Conservation (phyloP, 2,888 invertebrate genomes). For the Camponotus fellah region DNA sequence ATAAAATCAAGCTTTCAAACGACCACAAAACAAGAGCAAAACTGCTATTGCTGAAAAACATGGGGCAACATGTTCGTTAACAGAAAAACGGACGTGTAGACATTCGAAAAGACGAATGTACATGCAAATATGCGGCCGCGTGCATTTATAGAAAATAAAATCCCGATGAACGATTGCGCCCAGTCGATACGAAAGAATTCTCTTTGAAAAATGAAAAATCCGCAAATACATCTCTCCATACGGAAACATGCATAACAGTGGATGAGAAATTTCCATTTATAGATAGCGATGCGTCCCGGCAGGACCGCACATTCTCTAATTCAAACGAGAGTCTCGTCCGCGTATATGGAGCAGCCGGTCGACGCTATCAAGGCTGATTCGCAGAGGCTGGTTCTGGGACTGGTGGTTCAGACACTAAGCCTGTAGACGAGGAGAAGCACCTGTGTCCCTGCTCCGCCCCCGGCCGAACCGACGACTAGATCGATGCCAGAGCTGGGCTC, state of each 20-base stretch:
- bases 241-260: slow-evolving; percentile 1
- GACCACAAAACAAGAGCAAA: neutral
- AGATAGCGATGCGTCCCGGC: neutral
- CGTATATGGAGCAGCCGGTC: slow-evolving; percentile 73
- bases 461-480: slow-evolving; percentile 81
- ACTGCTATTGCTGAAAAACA: neutral
- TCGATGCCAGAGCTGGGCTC: slow-evolving; percentile 79
- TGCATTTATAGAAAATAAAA: slow-evolving; percentile 17
- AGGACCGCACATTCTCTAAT: slow-evolving; percentile 63
- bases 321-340: slow-evolving; percentile 63
- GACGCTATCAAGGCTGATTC: slow-evolving; percentile 76
- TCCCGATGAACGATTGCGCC: neutral
- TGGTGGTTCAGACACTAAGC: slow-evolving; percentile 83
- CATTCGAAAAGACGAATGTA: neutral
- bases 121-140: neutral
- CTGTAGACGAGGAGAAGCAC: slow-evolving; percentile 82
- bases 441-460: slow-evolving; percentile 82
- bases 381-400: slow-evolving; percentile 79
- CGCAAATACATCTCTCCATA: neutral
- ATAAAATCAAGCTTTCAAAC: neutral
- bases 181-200: neutral
- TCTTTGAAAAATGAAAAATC: neutral
- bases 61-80: neutral
- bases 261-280: slow-evolving; percentile 33
- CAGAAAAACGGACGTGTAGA: neutral